Evolutionary conservation across 2,888 invertebrate genomes (phyloP), one percentile per base, ranked within the genome.

Genomic region (Rhamphomyia laevipes): DNA sequence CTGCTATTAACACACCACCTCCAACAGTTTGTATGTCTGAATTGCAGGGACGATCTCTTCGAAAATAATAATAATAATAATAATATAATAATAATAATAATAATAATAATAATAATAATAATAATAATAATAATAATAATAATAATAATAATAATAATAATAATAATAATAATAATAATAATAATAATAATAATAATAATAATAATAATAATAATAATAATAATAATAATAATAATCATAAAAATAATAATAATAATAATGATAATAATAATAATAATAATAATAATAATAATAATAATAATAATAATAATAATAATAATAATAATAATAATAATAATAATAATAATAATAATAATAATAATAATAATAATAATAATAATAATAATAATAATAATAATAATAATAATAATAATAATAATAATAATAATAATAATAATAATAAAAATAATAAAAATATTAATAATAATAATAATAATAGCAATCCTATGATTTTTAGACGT

Each of bases 381-480:
- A 43, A 18, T 43, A 43, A 10, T 43, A 43, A 18, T 43, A 43
- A 18, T 43, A 23, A 17, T 23, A 43, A 27, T 23, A 43, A 27
- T 23, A 43, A 27, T 23, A 43, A 4, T 43, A 43, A 18, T 43
- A 43, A 18, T 43, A 43, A 4, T 43, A 43, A 18, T 43, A 43
- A 18, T 43, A 43, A 18, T 43, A 43, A 18, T 43, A 43, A 18
- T 43, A 43, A n/a, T 43, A 43, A 18, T 43, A 23, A 17, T 43
- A 23, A 17, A 27, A 43, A 17, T 43, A 43, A 17, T 43, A 43
- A n/a, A 17, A 43, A 27, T 43, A 23, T 43, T 23, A 43, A 30
- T 23, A 43, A 30, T 23, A 43, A 30, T 23, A 43, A 30, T 23
- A 43, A 30, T 23, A 43, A 30, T 23, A 43, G 27, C 16, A n/a